Evolutionary conservation across 1,140 invertebrate species (phyloP), one percentile per base, ranked within the genome.

Genomic region (Drosophila burlai): DNA sequence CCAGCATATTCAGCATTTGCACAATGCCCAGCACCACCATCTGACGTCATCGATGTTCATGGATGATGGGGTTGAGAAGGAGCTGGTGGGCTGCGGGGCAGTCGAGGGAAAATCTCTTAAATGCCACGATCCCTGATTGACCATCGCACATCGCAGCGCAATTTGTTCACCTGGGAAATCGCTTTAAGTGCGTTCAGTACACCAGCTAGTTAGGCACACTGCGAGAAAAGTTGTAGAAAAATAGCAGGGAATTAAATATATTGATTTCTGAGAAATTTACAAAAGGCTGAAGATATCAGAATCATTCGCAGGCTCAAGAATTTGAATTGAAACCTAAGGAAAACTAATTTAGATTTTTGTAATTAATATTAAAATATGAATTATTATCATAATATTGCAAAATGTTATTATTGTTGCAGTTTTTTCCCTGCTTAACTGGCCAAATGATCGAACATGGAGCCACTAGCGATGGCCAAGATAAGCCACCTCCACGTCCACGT

Each of bases 151-250:
- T 59, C 29, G 69, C 43, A 26, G 45, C 43, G 72, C 69, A 82
- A 82, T 77, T 74, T 77, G 68, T 65, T 57, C 24, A 45, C 42
- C 54, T 45, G 63, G 64, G 59, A 86, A 82, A 82, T 82, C 83
- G 69, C 78, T 85, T 81, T 85, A 81, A 85, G 82, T 85, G 78
- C 82, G 82, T 81, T 69, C 78, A 85, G 60, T 42, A 18, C 40
- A 24, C 24, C 40, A 54, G 62, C 50, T 80, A 67, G 74, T 72
- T 80, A 83, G 45, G 45, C 26, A 67, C 55, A 71, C 64, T 24
- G 52, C 1, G n/a, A 42, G 26, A 43, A 45, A 72, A 72, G 31
- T 21, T 7, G 6, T 4, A 3, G 4, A 2, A 16, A 36, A 54
- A 5, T 9, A 36, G 0, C 7, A 8, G 13, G 3, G 7, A 21